phyloP scores from a whole-genome alignment of 2,888 invertebrate species.

The Megaustenia siamemsis region DNA sequence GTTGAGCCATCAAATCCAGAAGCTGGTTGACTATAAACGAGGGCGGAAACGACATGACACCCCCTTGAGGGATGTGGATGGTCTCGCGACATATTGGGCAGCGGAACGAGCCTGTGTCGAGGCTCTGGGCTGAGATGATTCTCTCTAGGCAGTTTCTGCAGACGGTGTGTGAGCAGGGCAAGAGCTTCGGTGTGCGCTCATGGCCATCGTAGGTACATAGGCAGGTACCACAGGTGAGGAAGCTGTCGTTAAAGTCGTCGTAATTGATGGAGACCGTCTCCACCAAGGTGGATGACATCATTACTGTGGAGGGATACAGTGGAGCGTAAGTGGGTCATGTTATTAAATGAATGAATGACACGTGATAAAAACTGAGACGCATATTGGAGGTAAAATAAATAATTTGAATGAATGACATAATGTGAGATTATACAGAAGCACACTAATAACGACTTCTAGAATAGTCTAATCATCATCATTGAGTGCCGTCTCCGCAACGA shows the following conservation, averaged over 20 bases:
- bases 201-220: constrained; percentile 85
- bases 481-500: too few relatives aligned
- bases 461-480: too few relatives aligned
- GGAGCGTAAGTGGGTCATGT: too few relatives aligned
- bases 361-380: too few relatives aligned
- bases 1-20: constrained; percentile 93
- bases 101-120: constrained; percentile 79
- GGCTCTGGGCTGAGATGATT: constrained; percentile 76
- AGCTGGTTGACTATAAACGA: constrained; percentile 96
- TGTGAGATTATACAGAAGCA: too few relatives aligned
- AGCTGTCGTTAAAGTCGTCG: constrained; percentile 97
- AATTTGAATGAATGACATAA: too few relatives aligned
- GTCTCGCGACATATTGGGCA: constrained; percentile 85
- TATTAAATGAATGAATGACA: too few relatives aligned
- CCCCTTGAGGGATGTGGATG: constrained; percentile 91
- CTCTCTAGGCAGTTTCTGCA: constrained; percentile 78
- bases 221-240: constrained; percentile 96
- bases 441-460: too few relatives aligned
- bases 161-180: constrained; percentile 94
- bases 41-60: constrained; percentile 83
- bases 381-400: too few relatives aligned
- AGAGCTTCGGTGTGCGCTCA: constrained; percentile 92
- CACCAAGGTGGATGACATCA: constrained; percentile 84
- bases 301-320: constrained; percentile 62
- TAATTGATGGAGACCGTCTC: constrained; percentile 98